Evolutionary conservation across 2,113 vertebrate genomes (phyloP).

Genomic region (Spilogale gracilis): DNA sequence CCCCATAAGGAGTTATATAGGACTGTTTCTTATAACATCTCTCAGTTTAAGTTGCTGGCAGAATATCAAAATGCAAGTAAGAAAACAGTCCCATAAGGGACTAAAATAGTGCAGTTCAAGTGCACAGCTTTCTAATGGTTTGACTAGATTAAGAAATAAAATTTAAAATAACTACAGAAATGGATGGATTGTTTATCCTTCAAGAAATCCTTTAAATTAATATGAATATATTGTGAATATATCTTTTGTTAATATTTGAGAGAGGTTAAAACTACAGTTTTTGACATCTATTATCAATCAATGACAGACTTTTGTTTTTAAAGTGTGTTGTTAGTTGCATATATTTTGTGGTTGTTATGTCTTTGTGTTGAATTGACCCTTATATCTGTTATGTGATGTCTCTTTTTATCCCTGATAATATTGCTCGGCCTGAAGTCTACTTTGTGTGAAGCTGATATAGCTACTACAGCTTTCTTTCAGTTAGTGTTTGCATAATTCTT

Average conservation of each 20-base stretch:
- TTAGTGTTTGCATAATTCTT: background rate
- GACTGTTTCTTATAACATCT: slow-evolving; percentile 1
- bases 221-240: background rate
- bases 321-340: background rate
- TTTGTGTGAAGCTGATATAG: background rate
- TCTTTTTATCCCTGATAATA: background rate
- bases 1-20: background rate
- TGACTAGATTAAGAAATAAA: slow-evolving; percentile 55
- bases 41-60: slow-evolving; percentile 50
- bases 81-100: slow-evolving; percentile 28
- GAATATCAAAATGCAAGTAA: slow-evolving; percentile 13
- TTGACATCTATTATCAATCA: background rate
- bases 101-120: background rate
- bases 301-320: background rate
- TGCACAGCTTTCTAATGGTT: slow-evolving; percentile 44
- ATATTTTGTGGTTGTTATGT: background rate
- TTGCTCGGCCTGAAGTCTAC: background rate
- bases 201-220: slow-evolving; percentile 34
- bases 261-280: background rate
- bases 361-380: background rate
- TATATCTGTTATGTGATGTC: background rate
- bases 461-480: background rate
- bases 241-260: too few relatives aligned
- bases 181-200: background rate
- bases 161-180: slow-evolving; percentile 51